A percentile compares a stretch with the other conserved stretches of the same genome.
Conservation (phyloP, 2,888 invertebrate species). For the Carterocephalus palaemon region DNA sequence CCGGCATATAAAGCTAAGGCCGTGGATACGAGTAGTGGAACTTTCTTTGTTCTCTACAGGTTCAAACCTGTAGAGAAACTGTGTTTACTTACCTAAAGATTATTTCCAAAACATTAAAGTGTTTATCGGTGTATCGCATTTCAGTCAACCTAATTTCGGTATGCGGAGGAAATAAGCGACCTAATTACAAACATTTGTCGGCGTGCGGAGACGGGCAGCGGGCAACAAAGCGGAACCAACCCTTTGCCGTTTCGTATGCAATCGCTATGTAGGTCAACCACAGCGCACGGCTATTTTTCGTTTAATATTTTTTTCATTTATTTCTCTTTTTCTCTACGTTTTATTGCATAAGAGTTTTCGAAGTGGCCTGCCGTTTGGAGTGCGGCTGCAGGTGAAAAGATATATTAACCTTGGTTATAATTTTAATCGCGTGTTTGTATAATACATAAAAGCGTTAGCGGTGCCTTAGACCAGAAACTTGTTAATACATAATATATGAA, state of each 20-base stretch:
- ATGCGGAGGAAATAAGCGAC: constrained; percentile 7
- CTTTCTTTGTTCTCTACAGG: too few species aligned
- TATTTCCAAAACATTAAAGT: too few species aligned
- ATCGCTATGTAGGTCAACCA: constrained; percentile 22
- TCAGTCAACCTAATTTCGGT: constrained; percentile 4
- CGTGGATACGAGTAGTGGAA: too few species aligned
- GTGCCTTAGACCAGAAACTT: neutral
- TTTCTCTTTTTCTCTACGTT: constrained; percentile 6
- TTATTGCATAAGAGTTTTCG: constrained; percentile 14
- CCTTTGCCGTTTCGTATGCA: constrained; percentile 22
- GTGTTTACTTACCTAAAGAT: too few species aligned
- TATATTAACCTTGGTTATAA: constrained; percentile 3
- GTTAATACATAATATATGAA: too few species aligned
- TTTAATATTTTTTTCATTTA: constrained; percentile 11
- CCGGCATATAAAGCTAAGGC: neutral
- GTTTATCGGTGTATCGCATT: too few species aligned
- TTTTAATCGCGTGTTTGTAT: neutral
- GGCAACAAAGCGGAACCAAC: constrained; percentile 21
- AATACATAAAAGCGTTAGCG: neutral
- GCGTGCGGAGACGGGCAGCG: constrained; percentile 13
- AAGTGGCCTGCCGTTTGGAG: constrained; percentile 2
- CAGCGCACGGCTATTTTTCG: constrained; percentile 10
- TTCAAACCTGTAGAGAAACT: too few species aligned
- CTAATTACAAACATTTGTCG: constrained; percentile 20
- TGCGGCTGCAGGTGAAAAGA: neutral